Percentiles rank a stretch among this genome's conserved stretches.
These are phyloP conservation scores for Listronotus bonariensis DNA, from an alignment of 1,140 invertebrate genomes.

Conservation along the genomic window DNA sequence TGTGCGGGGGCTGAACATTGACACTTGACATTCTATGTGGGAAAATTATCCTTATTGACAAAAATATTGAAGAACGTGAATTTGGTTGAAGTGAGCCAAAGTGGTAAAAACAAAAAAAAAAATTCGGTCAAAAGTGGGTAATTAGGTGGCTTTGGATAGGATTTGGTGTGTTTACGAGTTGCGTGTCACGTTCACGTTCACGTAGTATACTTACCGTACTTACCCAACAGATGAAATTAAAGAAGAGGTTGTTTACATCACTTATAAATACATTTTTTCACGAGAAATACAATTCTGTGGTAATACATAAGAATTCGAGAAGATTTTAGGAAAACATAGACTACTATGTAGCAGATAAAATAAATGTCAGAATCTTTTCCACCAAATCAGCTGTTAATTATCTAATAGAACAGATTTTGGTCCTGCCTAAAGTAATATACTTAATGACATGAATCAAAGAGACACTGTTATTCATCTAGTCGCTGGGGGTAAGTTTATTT, in stretches of 20 bases:
- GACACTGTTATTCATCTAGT: conserved; percentile 85
- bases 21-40: conserved; percentile 22
- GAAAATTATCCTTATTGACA: conserved; percentile 40
- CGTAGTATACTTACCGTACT: conserved; percentile 14
- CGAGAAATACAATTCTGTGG: too few relatives aligned
- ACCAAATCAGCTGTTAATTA: too few relatives aligned
- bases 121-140: not conserved
- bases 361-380: too few relatives aligned
- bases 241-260: conserved; percentile 18
- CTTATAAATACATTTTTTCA: conserved; percentile 12
- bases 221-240: conserved; percentile 27
- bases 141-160: not conserved
- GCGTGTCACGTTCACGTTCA: too few relatives aligned
- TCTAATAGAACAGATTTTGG: too few relatives aligned
- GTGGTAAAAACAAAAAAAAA: too few relatives aligned
- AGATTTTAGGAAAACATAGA: too few relatives aligned
- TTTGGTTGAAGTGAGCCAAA: not conserved
- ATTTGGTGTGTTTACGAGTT: conserved; percentile 25
- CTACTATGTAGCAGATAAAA: too few relatives aligned
- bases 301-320: too few relatives aligned
- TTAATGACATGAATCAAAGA: conserved; percentile 68
- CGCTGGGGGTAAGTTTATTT: conserved; percentile 67
- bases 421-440: conserved; percentile 10
- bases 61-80: conserved; percentile 39
- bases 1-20: conserved; percentile 20